These are phyloP conservation scores for Mustelus asterias DNA, from an alignment of 2,113 vertebrate genomes.

Conservation along the genomic window DNA sequence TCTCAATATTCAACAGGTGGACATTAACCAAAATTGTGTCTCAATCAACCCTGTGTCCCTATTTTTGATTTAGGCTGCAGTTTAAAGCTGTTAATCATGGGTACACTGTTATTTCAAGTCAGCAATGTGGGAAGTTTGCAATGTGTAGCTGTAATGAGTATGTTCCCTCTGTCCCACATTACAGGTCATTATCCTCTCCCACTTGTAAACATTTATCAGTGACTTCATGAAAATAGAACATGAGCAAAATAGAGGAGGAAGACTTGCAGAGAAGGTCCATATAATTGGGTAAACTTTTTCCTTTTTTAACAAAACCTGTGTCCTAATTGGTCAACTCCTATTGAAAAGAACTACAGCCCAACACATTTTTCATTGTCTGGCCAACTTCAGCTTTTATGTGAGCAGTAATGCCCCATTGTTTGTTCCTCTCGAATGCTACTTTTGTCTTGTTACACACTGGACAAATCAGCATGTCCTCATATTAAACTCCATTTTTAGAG, in stretches of 20 bases:
- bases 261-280: neutral
- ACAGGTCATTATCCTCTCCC: neutral
- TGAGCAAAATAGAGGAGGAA: neutral
- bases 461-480: too few species aligned
- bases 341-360: too few species aligned
- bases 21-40: neutral
- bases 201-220: neutral
- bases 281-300: neutral
- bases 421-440: too few species aligned
- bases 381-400: too few species aligned
- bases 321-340: neutral
- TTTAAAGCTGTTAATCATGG: neutral
- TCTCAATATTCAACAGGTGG: neutral
- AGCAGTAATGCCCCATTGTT: too few species aligned
- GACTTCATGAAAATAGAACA: neutral
- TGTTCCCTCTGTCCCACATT: neutral
- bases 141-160: neutral
- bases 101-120: neutral
- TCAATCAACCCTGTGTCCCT: neutral
- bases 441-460: too few species aligned
- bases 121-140: neutral
- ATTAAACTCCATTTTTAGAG: too few species aligned
- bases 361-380: too few species aligned
- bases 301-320: neutral
- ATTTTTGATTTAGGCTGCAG: neutral